Conservation (phyloP, 1,140 invertebrate genomes). For the Bombyx mandarina region DNA sequence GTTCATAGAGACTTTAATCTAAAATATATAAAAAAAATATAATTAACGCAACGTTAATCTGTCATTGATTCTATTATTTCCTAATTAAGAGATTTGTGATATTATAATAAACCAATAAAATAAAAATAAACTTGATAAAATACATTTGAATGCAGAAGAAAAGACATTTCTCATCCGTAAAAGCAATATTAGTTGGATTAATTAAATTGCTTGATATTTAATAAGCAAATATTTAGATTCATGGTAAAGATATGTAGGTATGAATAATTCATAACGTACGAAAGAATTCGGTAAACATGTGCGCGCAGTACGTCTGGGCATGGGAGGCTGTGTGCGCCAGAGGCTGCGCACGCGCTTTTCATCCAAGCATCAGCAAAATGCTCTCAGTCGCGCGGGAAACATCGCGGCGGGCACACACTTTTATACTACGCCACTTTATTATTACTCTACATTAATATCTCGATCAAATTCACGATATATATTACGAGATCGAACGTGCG, state of each 20-base stretch:
- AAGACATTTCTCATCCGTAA: too few species aligned
- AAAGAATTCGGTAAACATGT: slow-evolving; percentile 3
- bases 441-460: slow-evolving; percentile 15
- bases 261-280: slow-evolving; percentile 11
- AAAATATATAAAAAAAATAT: too few species aligned
- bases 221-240: too few species aligned
- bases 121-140: too few species aligned
- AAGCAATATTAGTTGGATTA: too few species aligned
- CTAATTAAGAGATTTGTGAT: too few species aligned
- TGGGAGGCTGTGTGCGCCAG: slow-evolving; percentile 15
- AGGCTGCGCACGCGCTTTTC: slow-evolving; percentile 46
- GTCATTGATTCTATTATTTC: too few species aligned
- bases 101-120: too few species aligned
- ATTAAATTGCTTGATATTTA: too few species aligned
- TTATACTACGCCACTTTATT: slow-evolving; percentile 17
- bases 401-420: slow-evolving; percentile 37
- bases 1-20: too few species aligned
- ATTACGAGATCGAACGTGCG: slow-evolving; percentile 20
- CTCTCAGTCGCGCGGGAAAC: slow-evolving; percentile 54
- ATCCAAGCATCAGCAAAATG: slow-evolving; percentile 27
- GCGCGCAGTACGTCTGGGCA: slow-evolving; percentile 7
- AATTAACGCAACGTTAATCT: too few species aligned
- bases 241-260: not conserved
- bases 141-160: too few species aligned
- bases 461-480: slow-evolving; percentile 58